Conservation (phyloP, 1,140 invertebrate genomes). For the Macrosteles quadrilineatus region DNA sequence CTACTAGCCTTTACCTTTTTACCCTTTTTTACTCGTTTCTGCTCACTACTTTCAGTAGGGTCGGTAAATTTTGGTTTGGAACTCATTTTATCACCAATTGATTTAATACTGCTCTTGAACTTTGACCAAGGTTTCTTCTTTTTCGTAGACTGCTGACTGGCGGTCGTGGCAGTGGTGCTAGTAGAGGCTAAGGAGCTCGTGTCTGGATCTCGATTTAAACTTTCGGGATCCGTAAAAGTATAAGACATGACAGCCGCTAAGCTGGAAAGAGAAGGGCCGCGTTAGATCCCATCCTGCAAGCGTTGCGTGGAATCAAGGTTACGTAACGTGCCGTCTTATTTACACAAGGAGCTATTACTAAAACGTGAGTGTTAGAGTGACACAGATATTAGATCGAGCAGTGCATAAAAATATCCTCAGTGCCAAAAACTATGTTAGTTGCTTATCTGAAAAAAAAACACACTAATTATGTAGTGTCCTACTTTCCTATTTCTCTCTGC, state of each 20-base stretch:
- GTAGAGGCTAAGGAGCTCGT: conserved; percentile 2
- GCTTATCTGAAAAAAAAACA: too few relatives aligned
- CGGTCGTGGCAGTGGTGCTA: background rate
- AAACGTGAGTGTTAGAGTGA: background rate
- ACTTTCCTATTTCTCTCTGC: too few relatives aligned
- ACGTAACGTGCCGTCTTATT: background rate
- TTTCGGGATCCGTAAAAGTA: conserved; percentile 3
- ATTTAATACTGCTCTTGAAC: background rate
- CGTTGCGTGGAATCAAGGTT: too few relatives aligned
- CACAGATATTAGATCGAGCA: too few relatives aligned
- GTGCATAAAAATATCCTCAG: too few relatives aligned
- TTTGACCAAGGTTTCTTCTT: conserved; percentile 18
- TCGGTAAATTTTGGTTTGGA: conserved; percentile 6
- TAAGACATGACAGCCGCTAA: conserved; percentile 19
- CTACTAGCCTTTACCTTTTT: background rate
- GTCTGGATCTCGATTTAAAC: background rate
- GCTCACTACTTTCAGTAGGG: background rate
- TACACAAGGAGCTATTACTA: background rate
- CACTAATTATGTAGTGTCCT: too few relatives aligned
- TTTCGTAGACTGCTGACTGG: background rate
- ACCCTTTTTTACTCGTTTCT: conserved; percentile 1
- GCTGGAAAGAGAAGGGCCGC: background rate
- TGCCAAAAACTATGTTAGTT: too few relatives aligned
- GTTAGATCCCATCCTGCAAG: background rate
- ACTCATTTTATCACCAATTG: background rate